phyloP scores from a whole-genome alignment of 2,888 invertebrate species.

The Andrena flavipes region DNA sequence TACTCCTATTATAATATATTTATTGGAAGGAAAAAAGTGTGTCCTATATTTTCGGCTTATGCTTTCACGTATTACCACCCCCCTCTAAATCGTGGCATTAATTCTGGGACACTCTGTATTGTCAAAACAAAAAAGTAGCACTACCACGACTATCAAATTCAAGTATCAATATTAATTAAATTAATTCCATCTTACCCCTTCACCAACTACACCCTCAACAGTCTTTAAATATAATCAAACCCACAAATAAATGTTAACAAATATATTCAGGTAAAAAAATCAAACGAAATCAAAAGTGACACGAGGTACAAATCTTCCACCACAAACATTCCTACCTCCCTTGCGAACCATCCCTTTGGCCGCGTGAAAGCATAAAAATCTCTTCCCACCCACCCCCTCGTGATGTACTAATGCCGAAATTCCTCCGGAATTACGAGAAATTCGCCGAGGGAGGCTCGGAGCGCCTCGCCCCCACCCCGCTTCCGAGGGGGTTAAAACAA shows the following conservation, averaged over 20 bases:
- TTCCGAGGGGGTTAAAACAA: conserved; percentile 1
- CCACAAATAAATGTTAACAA: background rate
- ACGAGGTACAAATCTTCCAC: background rate
- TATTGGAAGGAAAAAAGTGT: too few species aligned
- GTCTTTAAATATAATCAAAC: too few species aligned
- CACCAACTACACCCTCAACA: too few species aligned
- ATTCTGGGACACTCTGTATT: background rate
- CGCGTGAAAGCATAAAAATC: background rate
- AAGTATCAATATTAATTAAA: background rate
- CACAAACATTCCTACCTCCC: background rate
- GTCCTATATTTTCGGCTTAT: too few species aligned
- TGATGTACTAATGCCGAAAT: background rate
- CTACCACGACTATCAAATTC: background rate
- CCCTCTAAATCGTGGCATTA: too few species aligned
- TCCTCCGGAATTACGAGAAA: background rate
- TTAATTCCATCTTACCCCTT: background rate
- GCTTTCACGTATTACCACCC: too few species aligned
- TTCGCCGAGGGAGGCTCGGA: background rate
- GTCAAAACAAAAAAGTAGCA: background rate
- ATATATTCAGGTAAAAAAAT: background rate
- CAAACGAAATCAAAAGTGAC: background rate
- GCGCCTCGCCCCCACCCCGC: background rate
- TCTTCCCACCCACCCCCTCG: background rate
- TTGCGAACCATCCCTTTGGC: background rate
- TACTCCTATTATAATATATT: too few species aligned